Evolutionary conservation across 2,797 vertebrate genomes (phyloP).

Genomic region (Xyrichtys novacula): DNA sequence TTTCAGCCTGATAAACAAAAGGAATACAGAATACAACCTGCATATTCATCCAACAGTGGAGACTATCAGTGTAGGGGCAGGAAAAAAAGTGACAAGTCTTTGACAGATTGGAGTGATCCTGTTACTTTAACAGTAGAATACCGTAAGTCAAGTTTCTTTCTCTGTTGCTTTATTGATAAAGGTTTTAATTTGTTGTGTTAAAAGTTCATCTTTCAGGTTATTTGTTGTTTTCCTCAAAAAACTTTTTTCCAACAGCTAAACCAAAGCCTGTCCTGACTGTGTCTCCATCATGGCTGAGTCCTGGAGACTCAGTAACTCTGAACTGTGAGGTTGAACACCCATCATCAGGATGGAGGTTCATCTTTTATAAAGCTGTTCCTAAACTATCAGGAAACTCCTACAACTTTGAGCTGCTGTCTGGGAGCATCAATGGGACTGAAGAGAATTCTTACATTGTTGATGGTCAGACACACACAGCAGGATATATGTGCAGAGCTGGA

Average conservation of each 20-base stretch:
- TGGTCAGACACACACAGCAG: slow-evolving; percentile 42
- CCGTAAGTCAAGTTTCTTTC: not conserved
- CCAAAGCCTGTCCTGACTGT: slow-evolving; percentile 31
- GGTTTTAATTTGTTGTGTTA: no score
- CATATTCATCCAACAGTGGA: accelerated
- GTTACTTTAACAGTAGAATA: slow-evolving; percentile 4
- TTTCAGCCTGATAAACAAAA: not conserved
- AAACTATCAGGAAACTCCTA: not conserved
- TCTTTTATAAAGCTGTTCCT: slow-evolving; percentile 56
- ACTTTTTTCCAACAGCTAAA: slow-evolving; percentile 10
- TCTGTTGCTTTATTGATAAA: no score
- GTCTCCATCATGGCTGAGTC: slow-evolving; percentile 58
- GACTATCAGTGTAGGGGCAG: slow-evolving; percentile 24
- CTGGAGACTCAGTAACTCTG: slow-evolving; percentile 59
- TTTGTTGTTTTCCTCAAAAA: no score
- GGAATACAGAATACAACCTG: not conserved
- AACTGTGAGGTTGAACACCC: slow-evolving; percentile 19
- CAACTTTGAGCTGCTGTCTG: slow-evolving; percentile 40
- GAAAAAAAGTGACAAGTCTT: not conserved
- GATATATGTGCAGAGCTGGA: slow-evolving; percentile 58
- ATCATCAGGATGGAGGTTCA: slow-evolving; percentile 62
- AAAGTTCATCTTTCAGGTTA: no score
- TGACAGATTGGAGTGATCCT: slow-evolving; percentile 10
- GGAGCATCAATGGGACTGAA: slow-evolving; percentile 31
- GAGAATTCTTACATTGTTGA: slow-evolving; percentile 28